A percentile compares a stretch with the other conserved stretches of the same genome.
These are phyloP conservation scores for Columbina picui DNA, from an alignment of 2,113 vertebrate genomes.

Conservation along the genomic window DNA sequence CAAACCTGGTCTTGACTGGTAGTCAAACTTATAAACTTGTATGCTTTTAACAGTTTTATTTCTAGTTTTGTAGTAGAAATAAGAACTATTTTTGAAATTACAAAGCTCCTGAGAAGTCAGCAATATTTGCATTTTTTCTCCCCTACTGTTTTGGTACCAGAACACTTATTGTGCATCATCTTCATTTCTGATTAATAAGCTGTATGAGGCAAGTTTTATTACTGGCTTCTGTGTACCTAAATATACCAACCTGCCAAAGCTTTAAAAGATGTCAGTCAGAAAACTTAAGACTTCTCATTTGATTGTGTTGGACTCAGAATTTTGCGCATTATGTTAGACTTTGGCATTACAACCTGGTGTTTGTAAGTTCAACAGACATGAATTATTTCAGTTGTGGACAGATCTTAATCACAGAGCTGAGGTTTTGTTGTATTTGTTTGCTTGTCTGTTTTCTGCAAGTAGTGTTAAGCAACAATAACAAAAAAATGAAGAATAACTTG, in stretches of 20 bases:
- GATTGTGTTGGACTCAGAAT: not conserved
- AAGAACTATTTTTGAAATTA: not conserved
- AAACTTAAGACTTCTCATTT: not conserved
- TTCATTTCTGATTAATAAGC: not conserved
- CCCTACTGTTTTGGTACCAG: not conserved
- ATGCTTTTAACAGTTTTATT: not conserved
- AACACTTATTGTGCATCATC: not conserved
- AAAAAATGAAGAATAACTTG: not conserved
- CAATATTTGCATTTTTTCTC: not conserved
- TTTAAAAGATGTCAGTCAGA: not conserved
- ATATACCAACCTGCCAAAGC: not conserved
- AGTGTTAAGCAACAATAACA: not conserved
- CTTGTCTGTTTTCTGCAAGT: not conserved
- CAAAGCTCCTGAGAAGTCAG: not conserved
- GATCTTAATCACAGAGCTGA: not conserved
- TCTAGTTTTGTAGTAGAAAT: not conserved
- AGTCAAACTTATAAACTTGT: slow-evolving; percentile 50
- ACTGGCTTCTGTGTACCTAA: not conserved
- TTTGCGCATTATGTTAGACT: not conserved
- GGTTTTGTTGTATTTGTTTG: not conserved
- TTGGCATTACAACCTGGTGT: not conserved
- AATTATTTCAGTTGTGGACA: not conserved
- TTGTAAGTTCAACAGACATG: not conserved
- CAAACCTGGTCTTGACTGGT: slow-evolving; percentile 23
- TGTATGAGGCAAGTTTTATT: slow-evolving; percentile 14